These are phyloP conservation scores for Panagrolaimus sp. DNA, from an alignment of 1,140 invertebrate genomes.

Conservation along the genomic window DNA sequence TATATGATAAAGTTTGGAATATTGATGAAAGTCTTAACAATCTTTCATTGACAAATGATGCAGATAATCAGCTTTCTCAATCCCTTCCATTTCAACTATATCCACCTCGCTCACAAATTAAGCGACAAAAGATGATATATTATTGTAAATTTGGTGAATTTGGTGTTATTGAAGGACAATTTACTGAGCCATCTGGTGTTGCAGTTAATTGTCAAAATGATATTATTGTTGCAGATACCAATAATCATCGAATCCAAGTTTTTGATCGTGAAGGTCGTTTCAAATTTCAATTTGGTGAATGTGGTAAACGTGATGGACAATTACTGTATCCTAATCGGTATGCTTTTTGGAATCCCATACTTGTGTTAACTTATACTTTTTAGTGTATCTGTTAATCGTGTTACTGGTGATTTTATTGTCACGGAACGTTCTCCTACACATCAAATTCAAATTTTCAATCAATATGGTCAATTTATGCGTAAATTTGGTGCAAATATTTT, in stretches of 20 bases:
- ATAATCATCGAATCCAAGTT: slow-evolving; percentile 85
- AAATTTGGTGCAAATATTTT: slow-evolving; percentile 98
- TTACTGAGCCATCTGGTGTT: slow-evolving; percentile 96
- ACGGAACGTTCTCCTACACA: slow-evolving; percentile 91
- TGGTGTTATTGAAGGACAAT: slow-evolving; percentile 95
- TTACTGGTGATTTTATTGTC: slow-evolving; percentile 95
- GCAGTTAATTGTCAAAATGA: slow-evolving; percentile 98
- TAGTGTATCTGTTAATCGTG: slow-evolving; percentile 89
- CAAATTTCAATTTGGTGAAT: slow-evolving; percentile 99
- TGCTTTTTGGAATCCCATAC: background rate
- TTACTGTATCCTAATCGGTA: slow-evolving; percentile 82
- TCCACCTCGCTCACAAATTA: slow-evolving; percentile 78
- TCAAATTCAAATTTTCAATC: slow-evolving; percentile 98
- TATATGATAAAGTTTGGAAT: slow-evolving; percentile 31
- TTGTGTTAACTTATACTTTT: slow-evolving; percentile 17
- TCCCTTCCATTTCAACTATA: slow-evolving; percentile 72
- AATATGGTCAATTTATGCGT: slow-evolving; percentile 95
- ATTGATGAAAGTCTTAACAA: slow-evolving; percentile 43
- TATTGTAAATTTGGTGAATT: slow-evolving; percentile 99
- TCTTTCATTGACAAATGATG: background rate
- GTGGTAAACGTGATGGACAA: slow-evolving; percentile 83
- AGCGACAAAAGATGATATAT: slow-evolving; percentile 97
- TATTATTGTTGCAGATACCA: slow-evolving; percentile 98
- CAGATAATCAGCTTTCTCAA: background rate
- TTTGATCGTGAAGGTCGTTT: slow-evolving; percentile 98